These are phyloP conservation scores for Dicerorhinus sumatrensis DNA, from an alignment of 2,113 vertebrate species.

Conservation along the genomic window DNA sequence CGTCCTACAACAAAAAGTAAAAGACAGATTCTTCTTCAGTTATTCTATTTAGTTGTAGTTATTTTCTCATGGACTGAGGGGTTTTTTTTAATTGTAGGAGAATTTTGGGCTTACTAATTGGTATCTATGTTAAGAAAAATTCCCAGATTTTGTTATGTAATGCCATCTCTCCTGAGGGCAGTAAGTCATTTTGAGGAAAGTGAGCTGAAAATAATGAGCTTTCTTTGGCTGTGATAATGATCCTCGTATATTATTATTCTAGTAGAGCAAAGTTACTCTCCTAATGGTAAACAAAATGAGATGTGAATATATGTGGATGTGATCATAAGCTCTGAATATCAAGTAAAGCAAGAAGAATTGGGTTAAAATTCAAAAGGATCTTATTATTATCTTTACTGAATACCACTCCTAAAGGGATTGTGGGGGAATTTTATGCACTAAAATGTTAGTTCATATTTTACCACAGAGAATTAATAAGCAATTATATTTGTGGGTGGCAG, in stretches of 20 bases:
- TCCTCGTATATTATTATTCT: slow-evolving; percentile 47
- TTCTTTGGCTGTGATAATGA: slow-evolving; percentile 57
- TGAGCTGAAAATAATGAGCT: slow-evolving; percentile 69
- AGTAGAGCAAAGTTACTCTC: neutral
- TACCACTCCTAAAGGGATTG: neutral
- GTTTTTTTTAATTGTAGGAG: neutral
- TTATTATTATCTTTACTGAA: slow-evolving; percentile 55
- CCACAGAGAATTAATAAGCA: neutral
- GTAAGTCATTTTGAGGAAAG: slow-evolving; percentile 49
- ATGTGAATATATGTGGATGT: neutral
- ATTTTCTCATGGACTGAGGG: slow-evolving; percentile 26
- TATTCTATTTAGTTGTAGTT: slow-evolving; percentile 37
- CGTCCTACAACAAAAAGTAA: neutral
- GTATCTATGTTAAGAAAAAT: slow-evolving; percentile 59
- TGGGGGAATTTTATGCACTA: neutral
- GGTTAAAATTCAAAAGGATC: slow-evolving; percentile 49
- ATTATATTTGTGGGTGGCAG: slow-evolving; percentile 14
- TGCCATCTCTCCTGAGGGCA: slow-evolving; percentile 51
- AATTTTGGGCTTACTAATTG: slow-evolving; percentile 67
- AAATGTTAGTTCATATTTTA: neutral
- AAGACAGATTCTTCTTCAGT: slow-evolving; percentile 20
- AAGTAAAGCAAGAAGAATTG: slow-evolving; percentile 63
- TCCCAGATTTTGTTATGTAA: slow-evolving; percentile 58
- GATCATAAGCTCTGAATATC: slow-evolving; percentile 63
- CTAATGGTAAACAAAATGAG: slow-evolving; percentile 69